A percentile compares a stretch with the other conserved stretches of the same genome.
These are phyloP conservation scores for Epizoanthus illoricatus DNA, from an alignment of 92 coral and sea anemone genomes.

Conservation along the genomic window DNA sequence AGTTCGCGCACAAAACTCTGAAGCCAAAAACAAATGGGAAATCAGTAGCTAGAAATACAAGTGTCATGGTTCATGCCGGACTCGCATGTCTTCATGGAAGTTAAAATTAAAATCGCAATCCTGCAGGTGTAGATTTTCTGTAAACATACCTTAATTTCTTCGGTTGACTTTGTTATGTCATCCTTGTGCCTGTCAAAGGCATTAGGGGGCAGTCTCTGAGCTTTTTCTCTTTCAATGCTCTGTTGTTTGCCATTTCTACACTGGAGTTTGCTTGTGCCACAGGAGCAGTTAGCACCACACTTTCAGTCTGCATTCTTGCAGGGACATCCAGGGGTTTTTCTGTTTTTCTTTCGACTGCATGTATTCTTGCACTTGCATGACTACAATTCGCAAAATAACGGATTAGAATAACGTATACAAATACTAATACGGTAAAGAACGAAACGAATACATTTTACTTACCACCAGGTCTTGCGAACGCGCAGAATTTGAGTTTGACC, in stretches of 20 bases:
- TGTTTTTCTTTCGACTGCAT: conserved; percentile 39
- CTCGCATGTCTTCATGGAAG: not conserved
- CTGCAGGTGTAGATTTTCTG: not conserved
- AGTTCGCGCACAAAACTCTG: conserved; percentile 31
- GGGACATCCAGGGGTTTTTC: conserved; percentile 32
- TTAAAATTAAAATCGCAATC: too few species aligned
- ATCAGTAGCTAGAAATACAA: not conserved
- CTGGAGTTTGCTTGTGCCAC: conserved; percentile 30
- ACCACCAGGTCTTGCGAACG: not conserved
- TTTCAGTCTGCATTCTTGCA: conserved; percentile 40
- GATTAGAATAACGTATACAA: conserved; percentile 11
- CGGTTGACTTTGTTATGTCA: conserved; percentile 18
- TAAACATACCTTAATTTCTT: conserved; percentile 32
- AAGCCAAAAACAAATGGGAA: conserved; percentile 8
- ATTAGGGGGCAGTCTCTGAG: conserved; percentile 30
- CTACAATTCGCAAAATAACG: conserved; percentile 18
- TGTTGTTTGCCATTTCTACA: conserved; percentile 19
- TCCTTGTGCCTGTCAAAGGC: conserved; percentile 44
- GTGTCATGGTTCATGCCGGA: not conserved
- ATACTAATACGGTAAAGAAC: not conserved
- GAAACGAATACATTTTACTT: conserved; percentile 8
- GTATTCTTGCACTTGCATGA: conserved; percentile 40
- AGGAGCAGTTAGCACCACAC: conserved; percentile 37
- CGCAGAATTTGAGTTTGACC: conserved; percentile 17
- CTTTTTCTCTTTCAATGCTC: conserved; percentile 13